phyloP scores from a whole-genome alignment of 2,888 invertebrate species.

The Agrilus cyanescens region DNA sequence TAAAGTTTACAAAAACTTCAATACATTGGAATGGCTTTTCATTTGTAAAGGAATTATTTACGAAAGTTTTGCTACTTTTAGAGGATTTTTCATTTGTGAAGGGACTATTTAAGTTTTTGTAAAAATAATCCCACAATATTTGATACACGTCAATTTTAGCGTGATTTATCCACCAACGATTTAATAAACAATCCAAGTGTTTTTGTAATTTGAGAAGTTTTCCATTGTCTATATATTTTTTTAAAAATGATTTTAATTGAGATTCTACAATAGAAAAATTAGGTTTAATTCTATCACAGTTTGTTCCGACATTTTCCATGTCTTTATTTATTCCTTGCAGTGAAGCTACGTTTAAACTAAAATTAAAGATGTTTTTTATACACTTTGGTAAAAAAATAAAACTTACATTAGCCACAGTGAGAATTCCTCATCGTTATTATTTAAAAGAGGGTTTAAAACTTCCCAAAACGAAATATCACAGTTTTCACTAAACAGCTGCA shows the following conservation, averaged over 20 bases:
- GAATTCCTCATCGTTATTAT: slow-evolving; percentile 22
- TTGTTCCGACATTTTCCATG: slow-evolving; percentile 11
- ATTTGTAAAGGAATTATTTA: no score
- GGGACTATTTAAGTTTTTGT: slow-evolving; percentile 21
- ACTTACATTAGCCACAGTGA: slow-evolving; percentile 21
- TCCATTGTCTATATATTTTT: neutral
- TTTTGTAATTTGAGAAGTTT: slow-evolving; percentile 21
- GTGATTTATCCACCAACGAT: slow-evolving; percentile 25
- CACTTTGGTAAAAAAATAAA: no score
- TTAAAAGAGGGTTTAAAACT: slow-evolving; percentile 23
- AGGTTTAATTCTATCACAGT: slow-evolving; percentile 15
- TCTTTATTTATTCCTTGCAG: slow-evolving; percentile 15
- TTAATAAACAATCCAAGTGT: slow-evolving; percentile 23
- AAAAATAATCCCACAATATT: slow-evolving; percentile 31
- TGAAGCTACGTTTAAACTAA: slow-evolving; percentile 16
- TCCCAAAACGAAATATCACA: slow-evolving; percentile 23
- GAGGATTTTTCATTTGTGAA: slow-evolving; percentile 6
- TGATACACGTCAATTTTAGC: slow-evolving; percentile 29
- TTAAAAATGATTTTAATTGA: slow-evolving; percentile 21
- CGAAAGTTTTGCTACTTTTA: slow-evolving; percentile 18
- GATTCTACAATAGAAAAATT: slow-evolving; percentile 24
- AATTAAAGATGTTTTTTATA: no score
- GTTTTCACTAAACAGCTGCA: slow-evolving; percentile 21
- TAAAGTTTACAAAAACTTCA: slow-evolving; percentile 17
- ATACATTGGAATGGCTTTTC: slow-evolving; percentile 17